A percentile compares a stretch with the other conserved stretches of the same genome.
phyloP scores from a whole-genome alignment of 1,140 invertebrate species.

The Neodiprion virginianus region DNA sequence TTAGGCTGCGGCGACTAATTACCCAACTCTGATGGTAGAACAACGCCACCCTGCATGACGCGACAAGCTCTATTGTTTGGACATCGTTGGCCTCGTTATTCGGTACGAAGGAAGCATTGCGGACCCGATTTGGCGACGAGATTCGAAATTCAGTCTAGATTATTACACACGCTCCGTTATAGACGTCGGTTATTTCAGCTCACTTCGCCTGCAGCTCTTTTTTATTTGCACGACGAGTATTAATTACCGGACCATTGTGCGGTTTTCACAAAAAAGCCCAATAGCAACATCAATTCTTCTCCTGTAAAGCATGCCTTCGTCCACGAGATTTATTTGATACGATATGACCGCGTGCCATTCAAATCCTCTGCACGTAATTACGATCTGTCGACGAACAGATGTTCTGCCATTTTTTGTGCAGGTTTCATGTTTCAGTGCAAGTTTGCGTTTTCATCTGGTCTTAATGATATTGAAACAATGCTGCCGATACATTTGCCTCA shows the following conservation, averaged over 20 bases:
- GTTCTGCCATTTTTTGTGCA: not conserved
- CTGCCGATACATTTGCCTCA: too few relatives aligned
- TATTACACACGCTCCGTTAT: too few relatives aligned
- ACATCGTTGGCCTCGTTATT: too few relatives aligned
- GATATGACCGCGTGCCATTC: not conserved
- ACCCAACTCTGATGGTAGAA: too few relatives aligned
- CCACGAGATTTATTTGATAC: not conserved
- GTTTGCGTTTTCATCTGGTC: too few relatives aligned
- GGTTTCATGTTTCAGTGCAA: too few relatives aligned
- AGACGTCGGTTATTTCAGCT: too few relatives aligned
- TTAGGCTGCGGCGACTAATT: not conserved
- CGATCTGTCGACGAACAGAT: not conserved
- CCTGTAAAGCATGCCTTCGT: not conserved
- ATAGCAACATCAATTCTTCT: not conserved
- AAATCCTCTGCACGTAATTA: not conserved
- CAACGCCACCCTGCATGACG: not conserved
- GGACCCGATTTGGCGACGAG: too few relatives aligned
- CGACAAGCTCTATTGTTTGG: too few relatives aligned
- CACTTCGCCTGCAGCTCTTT: not conserved
- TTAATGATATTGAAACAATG: too few relatives aligned
- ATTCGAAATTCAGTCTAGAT: too few relatives aligned
- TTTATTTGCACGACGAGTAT: slow-evolving; percentile 3
- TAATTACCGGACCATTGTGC: not conserved
- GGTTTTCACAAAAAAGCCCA: not conserved
- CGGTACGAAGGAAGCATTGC: too few relatives aligned